Evolutionary conservation across 2,888 invertebrate species (phyloP), one percentile per base, ranked within the genome.

Genomic region (Cremastinae sp.): DNA sequence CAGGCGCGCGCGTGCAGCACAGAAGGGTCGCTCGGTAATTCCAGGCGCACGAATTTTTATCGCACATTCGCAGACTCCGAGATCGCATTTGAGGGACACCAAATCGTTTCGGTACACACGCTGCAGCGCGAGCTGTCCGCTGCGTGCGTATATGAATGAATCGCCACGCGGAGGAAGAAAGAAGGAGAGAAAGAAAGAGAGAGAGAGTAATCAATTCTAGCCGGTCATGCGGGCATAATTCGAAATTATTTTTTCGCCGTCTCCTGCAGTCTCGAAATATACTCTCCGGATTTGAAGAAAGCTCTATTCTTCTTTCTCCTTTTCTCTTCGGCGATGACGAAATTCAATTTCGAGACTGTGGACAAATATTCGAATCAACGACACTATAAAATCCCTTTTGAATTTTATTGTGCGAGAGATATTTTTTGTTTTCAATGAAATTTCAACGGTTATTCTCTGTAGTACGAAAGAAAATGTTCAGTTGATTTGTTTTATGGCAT

Each of bases 211-310:
- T 87, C 84, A 84, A 86, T 87, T 84, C 74, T 75, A 79, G 56
- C 59, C 83, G 78, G 47, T 82, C 84, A 83, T 83, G 83, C 83
- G 83, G 79, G 81, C 80, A 83, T 85, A 86, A 87, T 86, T 83
- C 79, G 74, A 78, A 84, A 84, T 85, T 84, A 85, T 86, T 83
- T 82, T 82, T 82, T 80, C 83, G 79, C 80, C 78, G 78, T 70
- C 65, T 69, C 69, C 71, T 62, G 61, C 74, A 47, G 38, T n/a
- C 47, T 70, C 61, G 47, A 62, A 59, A 43, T 20, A 58, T 14
- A 43, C 41, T 28, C 28, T 53, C 20, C 1, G 7, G 7, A 7
- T 20, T 64, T 62, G 2, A 41, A 41, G 2, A n/a, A n/a, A 41
- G 1, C 12, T 62, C 3, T 36, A 5, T 45, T 12, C 34, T 7